Percentiles rank a stretch among this genome's conserved stretches.
Conservation (phyloP, 2,888 invertebrate species). For the Melanotus villosus region DNA sequence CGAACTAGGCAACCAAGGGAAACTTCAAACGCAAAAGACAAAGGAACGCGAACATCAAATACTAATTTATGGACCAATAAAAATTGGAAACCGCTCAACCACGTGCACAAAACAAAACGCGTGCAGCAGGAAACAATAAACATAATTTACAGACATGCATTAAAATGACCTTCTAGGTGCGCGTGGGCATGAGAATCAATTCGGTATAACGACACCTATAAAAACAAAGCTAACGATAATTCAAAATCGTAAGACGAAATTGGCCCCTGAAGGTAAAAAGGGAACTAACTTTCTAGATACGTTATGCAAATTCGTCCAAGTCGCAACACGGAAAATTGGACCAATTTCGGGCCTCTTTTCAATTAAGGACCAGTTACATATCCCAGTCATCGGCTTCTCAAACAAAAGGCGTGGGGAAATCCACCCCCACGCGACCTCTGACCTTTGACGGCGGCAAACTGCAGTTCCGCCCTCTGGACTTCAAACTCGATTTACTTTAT, state of each 20-base stretch:
- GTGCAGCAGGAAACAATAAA: constrained; percentile 18
- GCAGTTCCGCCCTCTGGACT: constrained; percentile 29
- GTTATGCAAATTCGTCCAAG: background rate
- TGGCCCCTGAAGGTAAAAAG: background rate
- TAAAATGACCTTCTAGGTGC: constrained; percentile 11
- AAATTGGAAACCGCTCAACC: constrained; percentile 3
- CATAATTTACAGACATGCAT: constrained; percentile 16
- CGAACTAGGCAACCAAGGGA: constrained; percentile 4
- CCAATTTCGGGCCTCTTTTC: constrained; percentile 15
- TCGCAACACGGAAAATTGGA: constrained; percentile 7
- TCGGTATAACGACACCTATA: constrained; percentile 21
- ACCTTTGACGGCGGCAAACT: constrained; percentile 28
- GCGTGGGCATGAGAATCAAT: constrained; percentile 17
- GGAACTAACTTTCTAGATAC: background rate
- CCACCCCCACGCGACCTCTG: constrained; percentile 34
- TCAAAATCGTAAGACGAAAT: background rate
- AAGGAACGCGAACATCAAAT: constrained; percentile 5
- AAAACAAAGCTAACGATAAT: constrained; percentile 8
- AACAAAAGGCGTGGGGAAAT: constrained; percentile 30
- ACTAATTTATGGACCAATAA: constrained; percentile 6
- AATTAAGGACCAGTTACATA: constrained; percentile 14
- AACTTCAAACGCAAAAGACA: constrained; percentile 12
- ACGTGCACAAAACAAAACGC: background rate
- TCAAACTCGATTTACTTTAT: constrained; percentile 27
- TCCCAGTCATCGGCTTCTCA: constrained; percentile 23